Evolutionary conservation across 64 coral and sea anemone genomes (phyloP), one percentile per base, ranked within the genome.

Genomic region (Astreopora myriophthalma): DNA sequence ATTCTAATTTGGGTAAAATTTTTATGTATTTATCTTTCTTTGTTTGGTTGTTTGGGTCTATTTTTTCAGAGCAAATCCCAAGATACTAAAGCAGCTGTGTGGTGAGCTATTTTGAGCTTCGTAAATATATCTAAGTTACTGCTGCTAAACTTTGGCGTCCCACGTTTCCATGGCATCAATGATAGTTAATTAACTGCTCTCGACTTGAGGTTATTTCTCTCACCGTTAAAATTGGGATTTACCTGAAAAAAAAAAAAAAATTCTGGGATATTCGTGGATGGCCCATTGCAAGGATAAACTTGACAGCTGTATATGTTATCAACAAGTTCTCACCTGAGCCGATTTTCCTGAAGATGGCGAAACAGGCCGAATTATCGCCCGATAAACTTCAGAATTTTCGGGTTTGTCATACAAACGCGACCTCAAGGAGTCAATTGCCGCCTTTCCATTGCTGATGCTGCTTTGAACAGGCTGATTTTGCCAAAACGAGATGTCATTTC

Each of bases 341-440:
- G 79, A 38, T 38, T 83, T 55, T 8, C 27, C 32, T 63, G 6
- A 83, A 64, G 79, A 64, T 83, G 79, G 79, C 34, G 79, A 57
- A 26, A 65, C 55, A 10, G 95, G 92, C 16, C 95, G 91, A 78
- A 87, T 34, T 34, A 97, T 91, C 11, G 95, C 87, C 62, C 85
- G 85, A 85, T 90, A 97, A 90, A 97, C 95, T n/a, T 97, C 95
- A 0, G 95, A 97, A 72, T 97, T 94, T 84, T 97, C 95, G 37
- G 95, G 91, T 72, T 66, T 80, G 33, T 97, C 95, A 73, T 97
- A 97, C 22, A 97, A 60, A 20, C 95, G 95, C 48, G 87, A 93
- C 52, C 93, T 97, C 1, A 97, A 79, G 26, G 80, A 75, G 29
- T 97, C 92, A 61, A 89, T 89, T 22, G 90, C 95, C 23, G 78